phyloP scores from a whole-genome alignment of 2,888 invertebrate species.

The Nephrotoma flavescens region DNA sequence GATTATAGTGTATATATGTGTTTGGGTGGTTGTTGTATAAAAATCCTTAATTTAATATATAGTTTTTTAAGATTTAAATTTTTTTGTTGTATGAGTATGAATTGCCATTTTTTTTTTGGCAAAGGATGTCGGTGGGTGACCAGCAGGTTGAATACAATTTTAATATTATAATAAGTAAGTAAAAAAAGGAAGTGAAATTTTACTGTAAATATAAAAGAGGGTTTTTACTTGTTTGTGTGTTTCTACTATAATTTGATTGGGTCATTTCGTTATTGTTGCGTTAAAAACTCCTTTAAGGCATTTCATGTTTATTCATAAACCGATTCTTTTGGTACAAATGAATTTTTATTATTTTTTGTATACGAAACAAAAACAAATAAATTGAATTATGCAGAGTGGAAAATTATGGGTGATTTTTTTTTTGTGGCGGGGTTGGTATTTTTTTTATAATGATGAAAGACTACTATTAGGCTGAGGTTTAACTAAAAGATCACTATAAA shows the following conservation, averaged over 20 bases:
- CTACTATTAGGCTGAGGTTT: too few species aligned
- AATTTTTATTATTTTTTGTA: background rate
- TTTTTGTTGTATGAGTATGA: background rate
- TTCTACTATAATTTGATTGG: background rate
- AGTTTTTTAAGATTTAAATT: background rate
- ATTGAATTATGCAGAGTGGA: background rate
- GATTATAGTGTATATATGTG: background rate
- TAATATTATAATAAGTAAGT: too few species aligned
- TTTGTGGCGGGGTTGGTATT: too few species aligned
- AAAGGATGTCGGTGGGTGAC: background rate
- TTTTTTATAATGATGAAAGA: too few species aligned
- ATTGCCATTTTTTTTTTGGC: background rate
- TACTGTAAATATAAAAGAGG: background rate
- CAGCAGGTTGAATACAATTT: background rate
- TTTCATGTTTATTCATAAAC: background rate
- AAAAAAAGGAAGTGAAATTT: background rate
- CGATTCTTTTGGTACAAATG: background rate
- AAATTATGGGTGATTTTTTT: too few species aligned
- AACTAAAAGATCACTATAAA: too few species aligned
- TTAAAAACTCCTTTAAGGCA: background rate
- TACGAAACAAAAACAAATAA: background rate
- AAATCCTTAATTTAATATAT: background rate
- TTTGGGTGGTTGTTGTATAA: background rate
- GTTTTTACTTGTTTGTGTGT: background rate
- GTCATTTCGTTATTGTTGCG: background rate